These are phyloP conservation scores for Leptosomus discolor DNA, from an alignment of 2,113 vertebrate genomes.

Conservation along the genomic window DNA sequence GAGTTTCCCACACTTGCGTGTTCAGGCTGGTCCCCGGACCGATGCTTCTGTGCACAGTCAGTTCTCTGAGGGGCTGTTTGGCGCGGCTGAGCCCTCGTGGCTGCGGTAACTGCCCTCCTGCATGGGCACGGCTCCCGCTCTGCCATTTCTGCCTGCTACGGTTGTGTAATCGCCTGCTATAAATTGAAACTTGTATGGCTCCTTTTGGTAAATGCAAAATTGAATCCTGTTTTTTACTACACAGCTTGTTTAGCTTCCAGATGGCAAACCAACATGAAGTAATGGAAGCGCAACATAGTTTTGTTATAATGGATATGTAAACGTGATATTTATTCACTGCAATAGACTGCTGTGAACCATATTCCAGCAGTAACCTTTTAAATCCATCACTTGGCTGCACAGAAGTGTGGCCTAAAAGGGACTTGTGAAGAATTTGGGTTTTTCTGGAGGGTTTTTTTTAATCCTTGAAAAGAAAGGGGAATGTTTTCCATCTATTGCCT, in stretches of 20 bases:
- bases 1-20: background rate
- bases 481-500: background rate
- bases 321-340: constrained; percentile 74
- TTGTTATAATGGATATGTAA: constrained; percentile 74
- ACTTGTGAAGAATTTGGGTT: background rate
- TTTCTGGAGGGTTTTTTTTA: background rate
- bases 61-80: background rate
- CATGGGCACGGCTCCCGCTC: background rate
- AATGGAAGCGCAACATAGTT: constrained; percentile 44
- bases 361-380: constrained; percentile 58
- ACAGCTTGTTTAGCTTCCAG: constrained; percentile 73
- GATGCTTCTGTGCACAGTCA: accelerated
- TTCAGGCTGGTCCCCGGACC: background rate
- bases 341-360: constrained; percentile 53
- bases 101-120: background rate
- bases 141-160: constrained; percentile 25
- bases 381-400: constrained; percentile 38
- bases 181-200: constrained; percentile 29
- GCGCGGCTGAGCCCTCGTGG: background rate
- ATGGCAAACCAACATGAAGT: constrained; percentile 74
- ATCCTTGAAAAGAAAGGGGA: background rate
- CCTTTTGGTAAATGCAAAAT: constrained; percentile 64
- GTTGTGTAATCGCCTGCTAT: constrained; percentile 34
- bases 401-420: background rate
- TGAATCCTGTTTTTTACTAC: constrained; percentile 59